phyloP scores from a whole-genome alignment of 2,888 invertebrate genomes.

The Seira sanloemensis region DNA sequence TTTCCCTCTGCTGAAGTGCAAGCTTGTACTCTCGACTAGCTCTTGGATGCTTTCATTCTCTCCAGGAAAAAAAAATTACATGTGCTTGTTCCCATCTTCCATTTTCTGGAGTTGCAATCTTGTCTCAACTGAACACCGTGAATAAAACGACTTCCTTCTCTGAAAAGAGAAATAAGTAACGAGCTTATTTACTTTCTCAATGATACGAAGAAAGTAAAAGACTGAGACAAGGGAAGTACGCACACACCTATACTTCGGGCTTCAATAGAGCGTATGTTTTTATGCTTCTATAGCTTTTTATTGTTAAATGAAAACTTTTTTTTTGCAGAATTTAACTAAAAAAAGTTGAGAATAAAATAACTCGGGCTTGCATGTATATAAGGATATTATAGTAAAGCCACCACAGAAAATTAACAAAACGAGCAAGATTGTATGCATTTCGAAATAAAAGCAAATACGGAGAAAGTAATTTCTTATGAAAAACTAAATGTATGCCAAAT shows the following conservation, averaged over 20 bases:
- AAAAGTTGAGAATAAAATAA: too few relatives aligned
- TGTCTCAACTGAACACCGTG: not conserved
- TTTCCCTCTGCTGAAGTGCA: conserved; percentile 1
- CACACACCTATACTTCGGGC: too few relatives aligned
- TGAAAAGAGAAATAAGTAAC: conserved; percentile 20
- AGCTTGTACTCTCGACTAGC: not conserved
- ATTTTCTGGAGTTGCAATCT: not conserved
- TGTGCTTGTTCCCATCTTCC: conserved; percentile 18
- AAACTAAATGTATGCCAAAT: too few relatives aligned
- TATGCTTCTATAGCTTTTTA: not conserved
- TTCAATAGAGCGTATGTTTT: not conserved
- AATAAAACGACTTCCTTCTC: not conserved
- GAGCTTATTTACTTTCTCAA: conserved; percentile 40
- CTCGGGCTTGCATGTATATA: too few relatives aligned
- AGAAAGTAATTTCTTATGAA: too few relatives aligned
- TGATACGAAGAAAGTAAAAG: not conserved
- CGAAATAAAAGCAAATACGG: too few relatives aligned
- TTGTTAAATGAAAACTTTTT: not conserved
- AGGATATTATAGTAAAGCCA: too few relatives aligned
- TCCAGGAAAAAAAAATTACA: not conserved
- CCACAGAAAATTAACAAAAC: too few relatives aligned
- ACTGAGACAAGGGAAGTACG: not conserved
- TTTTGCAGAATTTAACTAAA: not conserved
- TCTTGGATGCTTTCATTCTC: not conserved
- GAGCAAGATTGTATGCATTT: too few relatives aligned